Evolutionary conservation across 2,888 invertebrate species (phyloP), one percentile per base, ranked within the genome.

Genomic region (Scaptodrosophila latifasciaeformis): DNA sequence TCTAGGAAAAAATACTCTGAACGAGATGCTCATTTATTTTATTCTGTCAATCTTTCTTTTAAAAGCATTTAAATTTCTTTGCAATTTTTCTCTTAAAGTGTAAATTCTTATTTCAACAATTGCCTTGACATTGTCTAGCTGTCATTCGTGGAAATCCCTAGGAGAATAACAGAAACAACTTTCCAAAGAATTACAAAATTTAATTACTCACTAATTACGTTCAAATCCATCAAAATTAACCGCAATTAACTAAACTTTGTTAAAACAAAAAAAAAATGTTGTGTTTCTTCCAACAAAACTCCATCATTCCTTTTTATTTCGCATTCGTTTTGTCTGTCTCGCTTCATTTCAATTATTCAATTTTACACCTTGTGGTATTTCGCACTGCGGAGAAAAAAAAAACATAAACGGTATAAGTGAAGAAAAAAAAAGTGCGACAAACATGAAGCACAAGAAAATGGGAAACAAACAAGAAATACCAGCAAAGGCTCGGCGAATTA

Each of bases 151-250:
- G n/a, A n/a, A n/a, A n/a, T n/a, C n/a, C n/a, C n/a, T n/a, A n/a
- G n/a, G n/a, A n/a, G 24, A 24, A 24, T 5, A 24, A 24, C 24
- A 24, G 24, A 24, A 24, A 3, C 7, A 15, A 15, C 7, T 35
- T 44, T 44, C 10, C 2, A 7, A n/a, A 49, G 62, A 62, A 63
- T 39, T 54, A 57, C 47, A 49, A 69, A 81, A 81, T 71, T 69
- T 60, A 72, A 81, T 82, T 82, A 82, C 67, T 64, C 64, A 66
- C 68, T 71, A 80, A 80, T 80, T 82, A 81, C 69, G 61, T 66
- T 64, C 69, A 75, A 81, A 81, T 81, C 82, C 82, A 80, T 82
- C 77, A 82, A 82, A 82, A 82, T 82, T 81, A 81, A 81, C 80
- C 80, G 62, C 81, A 81, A 81, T 82, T 82, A 81, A 72, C 67